phyloP scores from a whole-genome alignment of 2,888 invertebrate genomes.

The Mythimna pallens region DNA sequence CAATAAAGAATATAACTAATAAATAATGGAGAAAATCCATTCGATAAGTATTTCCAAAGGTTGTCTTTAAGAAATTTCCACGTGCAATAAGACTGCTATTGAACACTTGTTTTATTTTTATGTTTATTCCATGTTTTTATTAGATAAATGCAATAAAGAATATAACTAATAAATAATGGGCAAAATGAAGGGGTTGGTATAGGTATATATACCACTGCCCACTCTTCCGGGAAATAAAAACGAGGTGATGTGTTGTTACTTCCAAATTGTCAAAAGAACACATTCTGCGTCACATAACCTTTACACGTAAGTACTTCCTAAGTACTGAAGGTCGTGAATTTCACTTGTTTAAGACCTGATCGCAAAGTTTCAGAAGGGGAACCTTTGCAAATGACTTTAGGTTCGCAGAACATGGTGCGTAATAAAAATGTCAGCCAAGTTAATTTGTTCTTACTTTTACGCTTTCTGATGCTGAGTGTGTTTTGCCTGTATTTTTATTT shows the following conservation, averaged over 20 bases:
- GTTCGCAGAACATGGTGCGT: slow-evolving; percentile 21
- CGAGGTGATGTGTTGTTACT: neutral
- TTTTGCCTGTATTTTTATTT: neutral
- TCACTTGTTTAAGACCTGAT: slow-evolving; percentile 53
- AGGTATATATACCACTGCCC: too few species aligned
- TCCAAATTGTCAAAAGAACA: neutral
- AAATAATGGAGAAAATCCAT: too few species aligned
- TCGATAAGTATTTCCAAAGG: too few species aligned
- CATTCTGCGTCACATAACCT: slow-evolving; percentile 30
- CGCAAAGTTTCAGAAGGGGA: slow-evolving; percentile 41
- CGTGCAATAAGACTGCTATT: too few species aligned
- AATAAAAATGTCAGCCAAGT: slow-evolving; percentile 48
- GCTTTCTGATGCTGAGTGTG: neutral
- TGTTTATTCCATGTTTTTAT: too few species aligned
- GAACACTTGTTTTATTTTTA: too few species aligned
- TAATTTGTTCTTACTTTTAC: slow-evolving; percentile 42
- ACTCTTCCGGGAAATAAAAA: too few species aligned
- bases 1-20: too few species aligned
- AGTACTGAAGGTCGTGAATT: slow-evolving; percentile 51
- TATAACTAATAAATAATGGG: too few species aligned
- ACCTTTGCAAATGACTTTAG: slow-evolving; percentile 35
- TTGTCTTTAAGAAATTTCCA: too few species aligned
- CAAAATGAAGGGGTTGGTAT: too few species aligned
- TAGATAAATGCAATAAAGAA: too few species aligned
- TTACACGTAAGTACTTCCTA: slow-evolving; percentile 34